Base-by-base conservation (phyloP, 2,113 vertebrate species). In the Grantiella picta region DNA sequence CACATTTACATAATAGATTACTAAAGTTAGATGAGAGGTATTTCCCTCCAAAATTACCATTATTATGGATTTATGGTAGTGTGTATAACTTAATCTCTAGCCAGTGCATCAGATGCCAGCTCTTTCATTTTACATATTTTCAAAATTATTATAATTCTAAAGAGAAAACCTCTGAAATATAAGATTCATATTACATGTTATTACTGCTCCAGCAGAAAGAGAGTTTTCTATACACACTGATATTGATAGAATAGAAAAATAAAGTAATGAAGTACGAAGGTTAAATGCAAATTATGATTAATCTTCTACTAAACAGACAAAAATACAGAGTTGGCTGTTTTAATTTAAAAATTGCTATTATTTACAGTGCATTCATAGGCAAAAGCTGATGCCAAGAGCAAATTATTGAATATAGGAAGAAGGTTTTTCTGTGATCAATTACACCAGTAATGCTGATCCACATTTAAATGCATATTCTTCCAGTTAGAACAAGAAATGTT, bases 1-100 rank as follows among this genome's bases (percentile, higher is more conserved):
- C 5, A 68, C 38, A 91, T 92, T 84, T 82, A 44, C 28, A 56
- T 89, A 84, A 92, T 11, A 91, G 35, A 91, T 94, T 65, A 49
- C 21, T 68, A 31, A 87, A 82, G 15, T 60, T 68, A 49, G 24
- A 40, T 44, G 24, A 57, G 25, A 86, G 29, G 27, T 16, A 72
- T 82, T 93, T 87, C 40, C 57, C 22, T 87, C 19, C 36, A 82
- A 66, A 83, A 28, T 57, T 63, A 25, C 18, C 36, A 19, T 83
- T 70, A 47, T 9, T 47, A 12, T 63, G 38, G 47, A 88, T 70
- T 90, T 36, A 86, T 92, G 87, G n/a, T 35, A 61, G 22, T 13
- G 3, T 45, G 18, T 36, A 31, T 20, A 63, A 16, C 27, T 53
- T 66, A 84, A 28, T 71, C 20, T 73, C 44, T 60, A 89, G 27